phyloP scores from a whole-genome alignment of 2,797 vertebrate genomes.

The Percopsis omiscomaycus region DNA sequence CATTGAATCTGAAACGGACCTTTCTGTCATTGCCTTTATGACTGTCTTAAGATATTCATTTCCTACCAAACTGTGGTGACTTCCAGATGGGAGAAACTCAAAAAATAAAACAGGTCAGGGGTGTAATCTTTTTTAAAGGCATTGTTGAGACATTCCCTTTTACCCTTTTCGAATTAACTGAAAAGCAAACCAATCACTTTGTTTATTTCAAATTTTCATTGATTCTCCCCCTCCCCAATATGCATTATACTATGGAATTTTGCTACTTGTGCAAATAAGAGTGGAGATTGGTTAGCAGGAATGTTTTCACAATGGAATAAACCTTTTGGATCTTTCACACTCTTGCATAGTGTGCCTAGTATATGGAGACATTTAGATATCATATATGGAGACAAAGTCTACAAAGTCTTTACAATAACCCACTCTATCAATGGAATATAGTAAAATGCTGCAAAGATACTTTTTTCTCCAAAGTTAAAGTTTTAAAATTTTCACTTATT shows the following conservation, averaged over 20 bases:
- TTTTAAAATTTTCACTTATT: no score
- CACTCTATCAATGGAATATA: no score
- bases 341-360: neutral
- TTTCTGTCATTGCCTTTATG: constrained; percentile 23
- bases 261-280: constrained; percentile 62
- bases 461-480: no score
- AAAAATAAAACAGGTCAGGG: constrained; percentile 3
- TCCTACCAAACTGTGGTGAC: constrained; percentile 25
- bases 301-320: constrained; percentile 71
- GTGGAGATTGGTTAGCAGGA: constrained; percentile 40
- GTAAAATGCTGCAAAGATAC: no score
- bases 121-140: constrained; percentile 2
- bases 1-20: constrained; percentile 7
- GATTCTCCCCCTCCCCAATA: constrained; percentile 37
- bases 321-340: constrained; percentile 56
- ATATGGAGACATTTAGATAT: neutral
- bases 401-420: no score
- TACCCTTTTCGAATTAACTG: constrained; percentile 52
- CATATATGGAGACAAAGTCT: neutral
- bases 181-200: constrained; percentile 66
- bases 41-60: constrained; percentile 46
- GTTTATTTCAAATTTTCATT: constrained; percentile 57
- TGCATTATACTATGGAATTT: constrained; percentile 57
- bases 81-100: constrained; percentile 28
- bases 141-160: constrained; percentile 15